Evolutionary conservation across 2,888 invertebrate species (phyloP).

Genomic region (Melangyna quadrimaculata): DNA sequence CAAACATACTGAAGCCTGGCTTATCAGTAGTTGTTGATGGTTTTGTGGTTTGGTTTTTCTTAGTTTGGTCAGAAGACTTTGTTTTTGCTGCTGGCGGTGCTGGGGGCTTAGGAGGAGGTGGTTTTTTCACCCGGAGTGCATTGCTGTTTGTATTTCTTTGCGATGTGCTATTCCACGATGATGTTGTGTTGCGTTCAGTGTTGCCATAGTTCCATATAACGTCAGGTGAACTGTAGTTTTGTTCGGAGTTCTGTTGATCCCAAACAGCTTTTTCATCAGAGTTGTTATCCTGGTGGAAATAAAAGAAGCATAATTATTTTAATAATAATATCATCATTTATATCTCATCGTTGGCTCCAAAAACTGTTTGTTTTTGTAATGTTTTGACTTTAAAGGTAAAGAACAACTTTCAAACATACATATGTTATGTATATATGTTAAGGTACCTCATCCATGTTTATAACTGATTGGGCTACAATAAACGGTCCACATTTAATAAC

Average conservation of each 20-base stretch:
- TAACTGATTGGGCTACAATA: too few species aligned
- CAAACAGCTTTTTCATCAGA: slow-evolving; percentile 80
- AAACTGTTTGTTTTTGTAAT: too few species aligned
- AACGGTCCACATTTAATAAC: too few species aligned
- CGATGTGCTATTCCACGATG: slow-evolving; percentile 49
- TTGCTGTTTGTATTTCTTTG: slow-evolving; percentile 67
- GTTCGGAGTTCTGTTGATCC: slow-evolving; percentile 79
- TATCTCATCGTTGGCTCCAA: too few species aligned
- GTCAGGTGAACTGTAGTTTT: slow-evolving; percentile 73
- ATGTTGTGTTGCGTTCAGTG: slow-evolving; percentile 44
- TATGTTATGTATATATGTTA: too few species aligned
- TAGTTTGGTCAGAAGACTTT: slow-evolving; percentile 72
- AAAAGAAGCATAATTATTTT: too few species aligned
- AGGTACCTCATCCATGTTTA: too few species aligned
- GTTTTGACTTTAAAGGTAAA: too few species aligned
- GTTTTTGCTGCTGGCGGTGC: slow-evolving; percentile 74
- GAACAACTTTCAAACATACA: too few species aligned
- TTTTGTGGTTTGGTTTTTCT: slow-evolving; percentile 76
- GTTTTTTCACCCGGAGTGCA: slow-evolving; percentile 64
- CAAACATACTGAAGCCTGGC: slow-evolving; percentile 82
- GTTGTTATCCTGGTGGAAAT: slow-evolving; percentile 76
- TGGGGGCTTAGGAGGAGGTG: slow-evolving; percentile 71
- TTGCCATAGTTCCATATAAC: slow-evolving; percentile 63
- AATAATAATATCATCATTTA: too few species aligned
- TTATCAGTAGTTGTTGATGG: slow-evolving; percentile 73